Base-by-base conservation (phyloP, 2,113 vertebrate genomes). In the Sapayoa aenigma region DNA sequence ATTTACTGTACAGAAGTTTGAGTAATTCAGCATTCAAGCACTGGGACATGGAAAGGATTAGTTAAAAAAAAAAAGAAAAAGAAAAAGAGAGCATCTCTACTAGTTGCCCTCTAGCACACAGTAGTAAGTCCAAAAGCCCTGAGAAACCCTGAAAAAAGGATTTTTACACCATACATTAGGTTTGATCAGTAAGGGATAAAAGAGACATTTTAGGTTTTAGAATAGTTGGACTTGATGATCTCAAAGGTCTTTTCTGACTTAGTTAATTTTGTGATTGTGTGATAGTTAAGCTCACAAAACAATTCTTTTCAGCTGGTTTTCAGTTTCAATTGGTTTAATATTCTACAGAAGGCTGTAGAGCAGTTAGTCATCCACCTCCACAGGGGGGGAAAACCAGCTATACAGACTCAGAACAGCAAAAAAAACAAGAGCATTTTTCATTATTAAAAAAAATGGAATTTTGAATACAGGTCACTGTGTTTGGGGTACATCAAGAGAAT, bases 361-460 rank as follows among this genome's bases (percentile, higher is more conserved):
- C 71, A 88, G 46, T 94, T 92, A 96, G 92, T 96, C 96, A 95
- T 81, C 89, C 95, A 81, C 91, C 95, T 90, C 89, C 93, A 78
- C 39, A 37, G 55, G n/a, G 47, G 39, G 90, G 62, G 66, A 89
- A 82, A 95, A 92, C n/a, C 33, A 41, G n/a, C 21, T 33, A 66
- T 80, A 9, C 46, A 76, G 53, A 17, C 9, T 62, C 59, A 79
- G 33, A 68, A 77, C 80, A 55, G 63, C 27, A 88, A 62, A 63
- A 56, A 47, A 47, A 15, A 44, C 21, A 74, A 84, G 81, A 16
- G 5, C 5, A 27, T 47, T 77, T 77, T 42, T 76, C 9, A 3
- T 53, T 83, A 67, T 42, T 56, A 18, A 85, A 69, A 69, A 67
- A 72, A 35, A 17, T 1, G 3, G 47, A 49, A 46, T 50, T 86